Base-by-base conservation (phyloP, 2,113 vertebrate species). In the Pituophis catenifer region DNA sequence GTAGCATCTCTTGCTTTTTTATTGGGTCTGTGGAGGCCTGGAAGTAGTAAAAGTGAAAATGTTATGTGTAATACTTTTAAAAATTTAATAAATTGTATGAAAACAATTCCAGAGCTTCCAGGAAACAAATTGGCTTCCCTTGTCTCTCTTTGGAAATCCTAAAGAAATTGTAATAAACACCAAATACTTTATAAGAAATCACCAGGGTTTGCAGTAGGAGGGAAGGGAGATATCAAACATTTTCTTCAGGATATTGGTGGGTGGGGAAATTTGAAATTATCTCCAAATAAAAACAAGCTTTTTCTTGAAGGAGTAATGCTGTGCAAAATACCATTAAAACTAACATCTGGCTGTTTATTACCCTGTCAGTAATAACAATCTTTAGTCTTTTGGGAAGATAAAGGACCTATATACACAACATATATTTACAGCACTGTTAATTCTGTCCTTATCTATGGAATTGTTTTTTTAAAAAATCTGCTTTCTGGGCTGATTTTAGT, bases 331-430 rank as follows among this genome's bases (percentile, higher is more conserved):
- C 62, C 92, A 29, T 94, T 96, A 94, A 94, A 91, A 95, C 94
- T 95, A 93, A 93, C 90, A 95, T 95, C 91, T 95, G 94, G 89
- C 90, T 94, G 94, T 95, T 95, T 95, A 93, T 93, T 94, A 91
- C 90, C 87, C 92, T 90, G 5, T 95, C 90, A 93, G 29, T 90
- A 81, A 81, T 94, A 94, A 95, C 93, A 94, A 93, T 85, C 75
- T 95, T 23, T 88, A 91, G 91, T 94, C 85, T 95, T 94, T 62
- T 57, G 90, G 90, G 93, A 62, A 95, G 92, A 93, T 94, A 95
- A 96, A 95, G 95, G 94, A 93, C 90, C 91, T 90, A 94, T 92
- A 91, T 92, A 93, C 62, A 90, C 62, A 93, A 92, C 75, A 92
- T 95, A 92, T 95, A 95, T 94, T 95, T 96, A 95, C 91, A 94